Conservation (phyloP, 2,797 vertebrate genomes). For the Tragelaphus oryx region DNA sequence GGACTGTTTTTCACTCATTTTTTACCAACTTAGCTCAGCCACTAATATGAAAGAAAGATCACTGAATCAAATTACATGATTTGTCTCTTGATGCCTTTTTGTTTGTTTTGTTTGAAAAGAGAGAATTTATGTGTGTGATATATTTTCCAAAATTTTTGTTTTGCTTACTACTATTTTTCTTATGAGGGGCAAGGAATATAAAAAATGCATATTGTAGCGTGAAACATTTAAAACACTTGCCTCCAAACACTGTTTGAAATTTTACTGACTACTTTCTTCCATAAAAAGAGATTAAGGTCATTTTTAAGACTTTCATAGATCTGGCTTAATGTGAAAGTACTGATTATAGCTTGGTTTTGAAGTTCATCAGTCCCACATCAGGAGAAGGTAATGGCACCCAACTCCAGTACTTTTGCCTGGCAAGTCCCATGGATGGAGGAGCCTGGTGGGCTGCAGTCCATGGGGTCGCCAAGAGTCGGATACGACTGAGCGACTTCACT, state of each 20-base stretch:
- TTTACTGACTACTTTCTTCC: background rate
- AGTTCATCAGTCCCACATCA: background rate
- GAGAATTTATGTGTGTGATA: background rate
- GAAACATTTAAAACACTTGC: conserved; percentile 26
- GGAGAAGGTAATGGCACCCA: no score
- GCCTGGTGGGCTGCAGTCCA: no score
- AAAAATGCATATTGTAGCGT: conserved; percentile 24
- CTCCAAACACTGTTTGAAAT: background rate
- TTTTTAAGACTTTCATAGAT: background rate
- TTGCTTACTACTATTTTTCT: background rate
- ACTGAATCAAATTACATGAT: background rate
- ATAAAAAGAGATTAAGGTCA: background rate
- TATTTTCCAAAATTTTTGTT: background rate
- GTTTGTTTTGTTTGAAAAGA: conserved; percentile 1
- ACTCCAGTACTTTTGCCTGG: no score
- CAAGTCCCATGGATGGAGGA: no score
- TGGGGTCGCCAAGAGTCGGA: no score
- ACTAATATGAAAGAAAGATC: conserved; percentile 16
- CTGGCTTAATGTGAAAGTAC: background rate
- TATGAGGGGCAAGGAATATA: background rate
- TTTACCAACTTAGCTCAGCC: background rate
- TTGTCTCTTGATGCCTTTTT: background rate
- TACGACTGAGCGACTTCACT: no score
- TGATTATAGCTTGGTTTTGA: background rate
- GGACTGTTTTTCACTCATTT: background rate